These are phyloP conservation scores for Cryptotis parvus DNA, from an alignment of 2,113 vertebrate genomes.

Conservation along the genomic window DNA sequence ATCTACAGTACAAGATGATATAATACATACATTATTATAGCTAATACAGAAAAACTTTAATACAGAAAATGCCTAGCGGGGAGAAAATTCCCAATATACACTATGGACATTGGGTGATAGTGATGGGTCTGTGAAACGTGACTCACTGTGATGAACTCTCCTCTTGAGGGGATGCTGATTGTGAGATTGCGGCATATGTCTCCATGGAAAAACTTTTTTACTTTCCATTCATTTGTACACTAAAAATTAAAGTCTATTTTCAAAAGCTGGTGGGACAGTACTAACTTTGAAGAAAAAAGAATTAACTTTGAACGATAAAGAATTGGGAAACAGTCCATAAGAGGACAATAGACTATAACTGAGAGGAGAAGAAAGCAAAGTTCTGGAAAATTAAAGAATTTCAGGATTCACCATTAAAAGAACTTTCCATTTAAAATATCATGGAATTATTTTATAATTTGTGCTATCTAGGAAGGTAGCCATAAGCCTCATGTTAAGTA, in stretches of 20 bases:
- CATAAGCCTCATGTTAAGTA: background rate
- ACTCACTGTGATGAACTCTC: too few species aligned
- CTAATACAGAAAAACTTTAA: too few species aligned
- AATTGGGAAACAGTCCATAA: background rate
- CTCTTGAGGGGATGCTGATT: background rate
- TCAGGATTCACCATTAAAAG: background rate
- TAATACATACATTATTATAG: too few species aligned
- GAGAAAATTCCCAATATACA: background rate
- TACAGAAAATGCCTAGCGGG: too few species aligned
- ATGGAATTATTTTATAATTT: constrained; percentile 13
- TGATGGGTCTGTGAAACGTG: background rate
- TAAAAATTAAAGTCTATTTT: constrained; percentile 7
- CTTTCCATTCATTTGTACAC: background rate
- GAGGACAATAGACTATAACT: background rate
- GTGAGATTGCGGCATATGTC: background rate
- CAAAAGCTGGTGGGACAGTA: constrained; percentile 19
- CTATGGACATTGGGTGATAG: background rate
- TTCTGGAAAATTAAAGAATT: constrained; percentile 24
- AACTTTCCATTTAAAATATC: background rate
- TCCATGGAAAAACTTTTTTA: background rate
- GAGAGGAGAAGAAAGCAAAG: background rate
- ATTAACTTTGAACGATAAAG: background rate
- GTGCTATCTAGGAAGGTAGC: background rate
- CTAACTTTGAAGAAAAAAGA: background rate
- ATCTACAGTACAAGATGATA: too few species aligned